A percentile compares a stretch with the other conserved stretches of the same genome.
These are phyloP conservation scores for Laupala kohalensis DNA, from an alignment of 1,140 invertebrate species.

Conservation along the genomic window DNA sequence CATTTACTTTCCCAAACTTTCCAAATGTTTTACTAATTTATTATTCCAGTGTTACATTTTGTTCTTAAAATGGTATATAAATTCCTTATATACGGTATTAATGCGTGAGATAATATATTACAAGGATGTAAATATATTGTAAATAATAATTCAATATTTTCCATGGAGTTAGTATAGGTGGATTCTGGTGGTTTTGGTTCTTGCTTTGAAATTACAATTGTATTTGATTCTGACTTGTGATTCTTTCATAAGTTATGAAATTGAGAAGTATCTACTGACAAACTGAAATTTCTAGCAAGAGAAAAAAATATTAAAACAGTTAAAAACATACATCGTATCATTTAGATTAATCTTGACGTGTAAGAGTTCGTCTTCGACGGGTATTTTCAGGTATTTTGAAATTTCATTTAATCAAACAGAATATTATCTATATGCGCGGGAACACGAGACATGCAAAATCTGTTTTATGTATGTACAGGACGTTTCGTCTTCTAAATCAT, in stretches of 20 bases:
- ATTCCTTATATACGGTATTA: neutral
- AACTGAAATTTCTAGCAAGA: too few relatives aligned
- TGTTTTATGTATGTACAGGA: too few relatives aligned
- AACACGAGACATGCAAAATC: too few relatives aligned
- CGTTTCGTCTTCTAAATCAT: too few relatives aligned
- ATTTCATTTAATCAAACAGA: too few relatives aligned
- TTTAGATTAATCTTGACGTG: too few relatives aligned
- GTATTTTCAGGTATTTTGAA: too few relatives aligned
- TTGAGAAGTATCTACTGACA: neutral
- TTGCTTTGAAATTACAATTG: neutral
- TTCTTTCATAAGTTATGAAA: neutral
- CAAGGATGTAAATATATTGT: neutral
- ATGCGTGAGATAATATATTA: neutral
- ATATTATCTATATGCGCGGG: too few relatives aligned
- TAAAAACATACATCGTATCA: neutral
- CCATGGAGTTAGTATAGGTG: neutral
- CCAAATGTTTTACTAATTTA: neutral
- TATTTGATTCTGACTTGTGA: neutral
- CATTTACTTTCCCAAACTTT: neutral
- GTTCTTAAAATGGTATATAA: neutral
- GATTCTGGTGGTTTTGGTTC: neutral
- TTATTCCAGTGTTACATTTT: neutral
- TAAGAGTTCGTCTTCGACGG: too few relatives aligned
- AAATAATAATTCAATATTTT: neutral
- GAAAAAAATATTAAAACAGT: neutral